Conservation (phyloP, 2,797 vertebrate species). For the Gadopsis marmoratus region DNA sequence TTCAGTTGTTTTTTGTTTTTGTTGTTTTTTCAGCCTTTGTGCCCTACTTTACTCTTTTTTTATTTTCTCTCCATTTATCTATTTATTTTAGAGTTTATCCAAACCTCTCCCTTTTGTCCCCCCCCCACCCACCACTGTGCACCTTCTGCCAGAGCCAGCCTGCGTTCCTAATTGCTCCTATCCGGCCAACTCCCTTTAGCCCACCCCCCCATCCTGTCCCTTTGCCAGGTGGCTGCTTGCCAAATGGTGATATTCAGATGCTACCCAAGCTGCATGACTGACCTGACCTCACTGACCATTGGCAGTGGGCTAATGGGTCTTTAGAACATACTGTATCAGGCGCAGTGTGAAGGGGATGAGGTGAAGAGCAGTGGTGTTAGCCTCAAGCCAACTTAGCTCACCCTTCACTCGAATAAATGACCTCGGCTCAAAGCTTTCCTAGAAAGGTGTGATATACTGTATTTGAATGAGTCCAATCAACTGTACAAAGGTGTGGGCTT, state of each 20-base stretch:
- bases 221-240: slow-evolving; percentile 38
- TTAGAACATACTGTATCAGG: slow-evolving; percentile 15
- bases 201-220: slow-evolving; percentile 15
- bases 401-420: not conserved
- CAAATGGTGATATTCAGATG: slow-evolving; percentile 40
- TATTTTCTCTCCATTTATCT: slow-evolving; percentile 32
- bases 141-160: slow-evolving; percentile 64
- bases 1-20: not conserved
- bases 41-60: slow-evolving; percentile 43
- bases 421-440: not conserved
- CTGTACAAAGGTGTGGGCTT: not conserved
- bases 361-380: not conserved
- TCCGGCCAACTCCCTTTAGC: slow-evolving; percentile 13
- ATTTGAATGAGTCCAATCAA: not conserved
- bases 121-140: not conserved
- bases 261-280: slow-evolving; percentile 25
- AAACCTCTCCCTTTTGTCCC: not conserved
- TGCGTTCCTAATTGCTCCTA: slow-evolving; percentile 47
- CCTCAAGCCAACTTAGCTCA: slow-evolving; percentile 20
- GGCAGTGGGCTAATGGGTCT: slow-evolving; percentile 44
- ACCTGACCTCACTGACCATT: slow-evolving; percentile 28
- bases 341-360: not conserved
- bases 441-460: not conserved
- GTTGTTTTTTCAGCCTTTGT: slow-evolving; percentile 11
- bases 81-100: slow-evolving; percentile 37